Percentiles rank a stretch among this genome's conserved stretches.
Evolutionary conservation across 2,113 vertebrate species (phyloP).

Genomic region (Sterrhoptilus dennistouni): DNA sequence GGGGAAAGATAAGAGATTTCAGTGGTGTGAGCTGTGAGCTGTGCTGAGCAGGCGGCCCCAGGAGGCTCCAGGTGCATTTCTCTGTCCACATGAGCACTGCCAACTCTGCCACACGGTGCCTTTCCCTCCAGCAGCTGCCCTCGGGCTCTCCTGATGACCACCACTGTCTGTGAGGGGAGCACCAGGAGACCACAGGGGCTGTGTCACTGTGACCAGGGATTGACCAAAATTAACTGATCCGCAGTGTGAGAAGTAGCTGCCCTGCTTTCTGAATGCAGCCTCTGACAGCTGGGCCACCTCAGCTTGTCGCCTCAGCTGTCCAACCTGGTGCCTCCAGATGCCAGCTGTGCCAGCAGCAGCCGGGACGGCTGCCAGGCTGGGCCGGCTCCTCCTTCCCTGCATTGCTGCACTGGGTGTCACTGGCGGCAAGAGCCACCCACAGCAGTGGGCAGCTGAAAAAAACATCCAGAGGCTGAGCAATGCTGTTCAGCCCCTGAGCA

Average conservation of each 20-base stretch:
- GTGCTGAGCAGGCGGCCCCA: neutral
- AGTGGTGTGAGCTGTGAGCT: neutral
- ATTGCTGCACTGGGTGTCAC: neutral
- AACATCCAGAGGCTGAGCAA: neutral
- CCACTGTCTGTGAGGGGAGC: neutral
- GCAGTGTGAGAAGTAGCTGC: neutral
- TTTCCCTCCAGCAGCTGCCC: neutral
- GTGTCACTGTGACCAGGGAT: neutral
- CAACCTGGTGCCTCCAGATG: fast-evolving
- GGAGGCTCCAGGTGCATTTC: neutral
- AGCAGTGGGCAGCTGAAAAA: neutral
- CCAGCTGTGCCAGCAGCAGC: neutral
- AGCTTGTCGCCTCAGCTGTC: neutral
- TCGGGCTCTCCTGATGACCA: fast-evolving
- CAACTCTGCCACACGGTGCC: fast-evolving
- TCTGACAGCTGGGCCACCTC: neutral
- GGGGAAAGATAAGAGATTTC: neutral
- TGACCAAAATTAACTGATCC: neutral
- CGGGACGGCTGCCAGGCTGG: fast-evolving
- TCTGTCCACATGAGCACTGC: fast-evolving
- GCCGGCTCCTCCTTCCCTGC: neutral
- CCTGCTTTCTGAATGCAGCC: neutral
- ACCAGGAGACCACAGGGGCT: fast-evolving
- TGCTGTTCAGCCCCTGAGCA: neutral
- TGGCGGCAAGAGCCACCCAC: neutral